phyloP scores from a whole-genome alignment of 1,140 invertebrate species.

The Drosophila bocki region DNA sequence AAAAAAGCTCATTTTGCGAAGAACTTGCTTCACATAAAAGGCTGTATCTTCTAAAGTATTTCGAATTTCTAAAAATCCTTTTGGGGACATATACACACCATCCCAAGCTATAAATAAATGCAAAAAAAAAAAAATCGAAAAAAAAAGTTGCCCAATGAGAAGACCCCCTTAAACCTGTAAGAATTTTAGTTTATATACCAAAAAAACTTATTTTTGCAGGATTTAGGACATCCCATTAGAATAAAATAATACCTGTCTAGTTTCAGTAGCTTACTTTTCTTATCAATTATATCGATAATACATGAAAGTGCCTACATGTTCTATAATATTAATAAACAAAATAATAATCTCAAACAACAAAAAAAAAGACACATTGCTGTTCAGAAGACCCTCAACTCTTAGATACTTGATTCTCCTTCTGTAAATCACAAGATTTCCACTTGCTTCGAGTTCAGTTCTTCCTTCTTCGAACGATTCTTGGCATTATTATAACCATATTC shows the following conservation, averaged over 20 bases:
- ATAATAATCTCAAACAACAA: neutral
- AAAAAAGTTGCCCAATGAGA: too few relatives aligned
- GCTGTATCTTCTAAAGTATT: too few relatives aligned
- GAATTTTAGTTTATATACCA: neutral
- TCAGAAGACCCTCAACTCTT: neutral
- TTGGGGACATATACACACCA: too few relatives aligned
- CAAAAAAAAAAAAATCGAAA: too few relatives aligned
- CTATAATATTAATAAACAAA: neutral
- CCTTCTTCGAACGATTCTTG: constrained; percentile 17
- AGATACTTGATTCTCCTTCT: neutral
- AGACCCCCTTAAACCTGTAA: too few relatives aligned
- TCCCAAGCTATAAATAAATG: too few relatives aligned
- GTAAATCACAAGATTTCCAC: constrained; percentile 13
- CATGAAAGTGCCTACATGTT: neutral
- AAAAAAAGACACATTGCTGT: neutral
- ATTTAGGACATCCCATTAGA: neutral
- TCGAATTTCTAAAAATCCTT: too few relatives aligned
- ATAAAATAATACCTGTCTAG: neutral
- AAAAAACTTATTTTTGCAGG: neutral
- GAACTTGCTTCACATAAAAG: too few relatives aligned
- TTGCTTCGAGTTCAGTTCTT: neutral
- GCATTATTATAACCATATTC: constrained; percentile 39
- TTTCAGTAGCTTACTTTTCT: neutral
- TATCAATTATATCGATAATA: neutral
- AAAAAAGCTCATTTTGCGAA: too few relatives aligned